Evolutionary conservation across 2,888 invertebrate species (phyloP).

Genomic region (Odontothrips loti): DNA sequence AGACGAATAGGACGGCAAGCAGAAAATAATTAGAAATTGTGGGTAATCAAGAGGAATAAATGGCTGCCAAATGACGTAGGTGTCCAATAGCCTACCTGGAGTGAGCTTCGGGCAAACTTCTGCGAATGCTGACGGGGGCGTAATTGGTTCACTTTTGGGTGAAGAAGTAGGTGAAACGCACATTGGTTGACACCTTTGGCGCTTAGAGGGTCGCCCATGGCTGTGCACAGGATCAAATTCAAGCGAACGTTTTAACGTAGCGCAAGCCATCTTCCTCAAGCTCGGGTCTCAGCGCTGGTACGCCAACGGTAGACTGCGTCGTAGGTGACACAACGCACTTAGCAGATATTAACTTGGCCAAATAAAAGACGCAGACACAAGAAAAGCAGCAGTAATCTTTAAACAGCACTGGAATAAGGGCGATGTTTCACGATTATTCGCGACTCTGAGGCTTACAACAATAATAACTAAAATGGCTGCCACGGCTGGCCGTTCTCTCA

Average conservation of each 20-base stretch:
- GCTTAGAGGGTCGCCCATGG: constrained; percentile 75
- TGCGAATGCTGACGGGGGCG: constrained; percentile 72
- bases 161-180: constrained; percentile 57
- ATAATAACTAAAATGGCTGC: constrained; percentile 25
- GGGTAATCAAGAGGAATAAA: constrained; percentile 38
- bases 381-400: neutral
- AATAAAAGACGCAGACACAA: neutral
- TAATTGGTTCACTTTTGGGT: constrained; percentile 51
- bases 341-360: neutral
- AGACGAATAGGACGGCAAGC: too few relatives aligned
- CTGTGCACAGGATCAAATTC: constrained; percentile 91
- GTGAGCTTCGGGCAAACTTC: constrained; percentile 82
- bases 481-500: neutral
- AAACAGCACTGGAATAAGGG: neutral
- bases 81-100: constrained; percentile 62
- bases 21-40: too few relatives aligned
- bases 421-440: neutral
- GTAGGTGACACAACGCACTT: neutral
- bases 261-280: constrained; percentile 80
- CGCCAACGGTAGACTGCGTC: neutral
- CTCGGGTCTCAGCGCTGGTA: neutral
- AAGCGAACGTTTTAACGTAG: constrained; percentile 89
- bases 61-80: constrained; percentile 41
- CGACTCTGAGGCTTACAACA: constrained; percentile 5
- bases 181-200: constrained; percentile 87